These are phyloP conservation scores for Aphyosemion australe DNA, from an alignment of 2,113 vertebrate genomes.

Conservation along the genomic window DNA sequence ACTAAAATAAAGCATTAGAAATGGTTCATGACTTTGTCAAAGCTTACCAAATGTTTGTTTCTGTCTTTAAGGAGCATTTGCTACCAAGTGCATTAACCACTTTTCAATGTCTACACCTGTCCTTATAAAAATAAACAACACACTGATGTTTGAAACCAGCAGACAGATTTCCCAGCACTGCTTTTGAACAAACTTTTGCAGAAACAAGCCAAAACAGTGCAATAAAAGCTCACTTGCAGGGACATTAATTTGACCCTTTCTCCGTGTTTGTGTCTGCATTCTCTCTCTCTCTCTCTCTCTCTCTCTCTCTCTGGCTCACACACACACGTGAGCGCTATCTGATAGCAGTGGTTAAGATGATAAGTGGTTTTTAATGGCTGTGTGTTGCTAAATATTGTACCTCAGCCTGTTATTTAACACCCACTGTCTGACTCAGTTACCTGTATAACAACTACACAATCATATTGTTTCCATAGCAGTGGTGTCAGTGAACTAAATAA, in stretches of 20 bases:
- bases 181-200: slow-evolving; percentile 1
- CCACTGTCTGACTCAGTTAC: slow-evolving; percentile 48
- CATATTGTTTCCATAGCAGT: slow-evolving; percentile 56
- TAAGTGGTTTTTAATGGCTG: slow-evolving; percentile 61
- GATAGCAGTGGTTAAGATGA: slow-evolving; percentile 44
- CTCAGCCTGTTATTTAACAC: slow-evolving; percentile 57
- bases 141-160: slow-evolving; percentile 39
- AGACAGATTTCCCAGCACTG: slow-evolving; percentile 44
- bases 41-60: slow-evolving; percentile 5
- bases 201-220: background rate
- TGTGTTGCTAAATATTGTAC: slow-evolving; percentile 62
- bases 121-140: slow-evolving; percentile 59
- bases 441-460: slow-evolving; percentile 22
- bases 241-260: slow-evolving; percentile 2
- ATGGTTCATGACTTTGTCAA: slow-evolving; percentile 2
- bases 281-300: background rate
- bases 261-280: background rate
- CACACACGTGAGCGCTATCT: slow-evolving; percentile 1
- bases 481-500: slow-evolving; percentile 52
- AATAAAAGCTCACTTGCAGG: slow-evolving; percentile 4
- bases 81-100: slow-evolving; percentile 42
- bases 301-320: background rate
- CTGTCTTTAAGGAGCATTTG: background rate
- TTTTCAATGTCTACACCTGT: slow-evolving; percentile 71
- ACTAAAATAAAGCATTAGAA: background rate